Conservation (phyloP, 1,140 invertebrate genomes). For the Lasioglossum albipes region DNA sequence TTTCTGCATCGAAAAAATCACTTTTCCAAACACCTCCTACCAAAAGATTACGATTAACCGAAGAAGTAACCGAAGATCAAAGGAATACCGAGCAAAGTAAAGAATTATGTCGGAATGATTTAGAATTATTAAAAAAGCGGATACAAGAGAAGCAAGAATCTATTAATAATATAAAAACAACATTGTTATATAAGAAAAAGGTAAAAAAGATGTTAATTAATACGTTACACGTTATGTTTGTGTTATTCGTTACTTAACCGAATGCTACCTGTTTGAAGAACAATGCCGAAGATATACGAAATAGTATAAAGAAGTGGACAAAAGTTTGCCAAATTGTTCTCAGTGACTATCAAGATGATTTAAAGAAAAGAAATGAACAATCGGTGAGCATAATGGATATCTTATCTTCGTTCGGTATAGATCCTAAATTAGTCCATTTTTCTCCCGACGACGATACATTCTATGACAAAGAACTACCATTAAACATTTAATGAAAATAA, state of each 20-base stretch:
- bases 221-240: not conserved
- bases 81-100: not conserved
- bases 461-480: not conserved
- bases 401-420: conserved; percentile 32
- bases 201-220: conserved; percentile 11
- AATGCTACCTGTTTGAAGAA: conserved; percentile 84
- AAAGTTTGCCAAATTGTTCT: conserved; percentile 25
- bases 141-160: conserved; percentile 19
- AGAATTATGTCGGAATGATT: conserved; percentile 6
- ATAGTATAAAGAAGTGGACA: conserved; percentile 36
- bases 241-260: not conserved
- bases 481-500: not conserved
- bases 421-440: conserved; percentile 22
- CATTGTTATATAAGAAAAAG: conserved; percentile 33
- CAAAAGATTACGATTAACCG: conserved; percentile 13
- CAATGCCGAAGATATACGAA: conserved; percentile 83
- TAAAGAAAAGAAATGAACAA: conserved; percentile 4
- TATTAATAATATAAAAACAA: conserved; percentile 27
- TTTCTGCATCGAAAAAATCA: conserved; percentile 4
- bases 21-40: conserved; percentile 13
- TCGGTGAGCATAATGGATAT: conserved; percentile 22
- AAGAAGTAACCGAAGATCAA: not conserved
- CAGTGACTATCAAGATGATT: conserved; percentile 6
- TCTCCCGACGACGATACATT: conserved; percentile 27
- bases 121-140: conserved; percentile 10